These are phyloP conservation scores for Callorhinus ursinus DNA, from an alignment of 2,113 vertebrate species.

Conservation along the genomic window DNA sequence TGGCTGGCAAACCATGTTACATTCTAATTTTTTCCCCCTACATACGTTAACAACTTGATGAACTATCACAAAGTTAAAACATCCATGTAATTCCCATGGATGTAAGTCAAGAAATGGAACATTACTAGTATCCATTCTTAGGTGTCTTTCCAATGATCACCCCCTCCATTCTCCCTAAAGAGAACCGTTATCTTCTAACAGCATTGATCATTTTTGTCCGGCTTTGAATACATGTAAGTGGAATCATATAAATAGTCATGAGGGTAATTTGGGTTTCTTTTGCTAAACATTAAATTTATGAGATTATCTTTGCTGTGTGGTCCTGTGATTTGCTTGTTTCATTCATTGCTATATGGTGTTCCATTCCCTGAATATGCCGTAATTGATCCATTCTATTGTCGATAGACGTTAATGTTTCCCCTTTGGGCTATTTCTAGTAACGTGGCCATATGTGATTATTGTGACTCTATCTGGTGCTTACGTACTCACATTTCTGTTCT, in stretches of 20 bases:
- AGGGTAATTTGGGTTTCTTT: constrained; percentile 14
- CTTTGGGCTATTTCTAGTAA: constrained; percentile 37
- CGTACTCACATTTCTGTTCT: background rate
- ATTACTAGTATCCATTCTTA: background rate
- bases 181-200: constrained; percentile 33
- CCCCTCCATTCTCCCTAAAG: background rate
- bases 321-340: constrained; percentile 23
- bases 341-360: background rate
- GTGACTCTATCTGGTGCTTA: constrained; percentile 23
- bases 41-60: constrained; percentile 31
- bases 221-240: constrained; percentile 21
- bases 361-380: background rate
- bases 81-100: background rate
- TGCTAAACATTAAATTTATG: background rate
- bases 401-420: background rate
- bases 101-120: background rate
- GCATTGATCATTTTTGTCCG: background rate
- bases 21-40: constrained; percentile 10
- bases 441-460: background rate
- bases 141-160: background rate
- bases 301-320: background rate
- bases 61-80: constrained; percentile 48
- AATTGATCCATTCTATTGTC: background rate
- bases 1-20: background rate
- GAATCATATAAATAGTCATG: background rate